phyloP scores from a whole-genome alignment of 2,113 vertebrate species.

The Ceuthmochares aereus region DNA sequence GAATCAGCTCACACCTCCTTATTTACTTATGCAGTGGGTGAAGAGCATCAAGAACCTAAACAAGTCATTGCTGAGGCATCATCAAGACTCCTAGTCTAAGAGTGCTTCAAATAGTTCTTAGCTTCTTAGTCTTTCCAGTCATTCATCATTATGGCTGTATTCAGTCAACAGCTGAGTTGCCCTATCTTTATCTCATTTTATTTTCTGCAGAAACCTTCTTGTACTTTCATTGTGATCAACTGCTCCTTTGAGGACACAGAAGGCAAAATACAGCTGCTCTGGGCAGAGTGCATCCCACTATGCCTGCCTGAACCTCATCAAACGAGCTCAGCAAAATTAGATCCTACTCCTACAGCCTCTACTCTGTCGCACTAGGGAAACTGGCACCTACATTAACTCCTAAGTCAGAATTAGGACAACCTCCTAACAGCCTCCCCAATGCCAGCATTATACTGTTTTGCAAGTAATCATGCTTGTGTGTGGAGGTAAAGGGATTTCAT shows the following conservation, averaged over 20 bases:
- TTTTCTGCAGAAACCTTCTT: not conserved
- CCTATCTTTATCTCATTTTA: not conserved
- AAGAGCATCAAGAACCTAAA: conserved; percentile 9
- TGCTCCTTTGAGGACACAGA: not conserved
- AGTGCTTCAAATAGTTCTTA: not conserved
- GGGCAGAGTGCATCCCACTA: not conserved
- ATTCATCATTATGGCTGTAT: not conserved
- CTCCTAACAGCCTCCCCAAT: not conserved
- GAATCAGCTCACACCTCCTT: conserved; percentile 50
- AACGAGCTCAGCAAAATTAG: not conserved
- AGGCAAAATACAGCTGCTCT: not conserved
- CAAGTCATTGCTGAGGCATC: not conserved
- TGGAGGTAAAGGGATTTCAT: not conserved
- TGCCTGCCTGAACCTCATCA: not conserved
- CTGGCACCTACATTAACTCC: not conserved
- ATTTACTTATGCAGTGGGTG: conserved; percentile 30
- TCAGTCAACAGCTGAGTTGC: not conserved
- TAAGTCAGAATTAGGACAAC: not conserved
- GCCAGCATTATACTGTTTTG: not conserved
- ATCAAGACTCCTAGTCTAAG: not conserved
- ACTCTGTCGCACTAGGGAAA: not conserved
- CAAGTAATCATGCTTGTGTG: not conserved
- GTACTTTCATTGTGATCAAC: not conserved
- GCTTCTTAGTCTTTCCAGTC: not conserved
- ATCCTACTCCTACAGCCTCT: not conserved